Conservation (phyloP, 2,113 vertebrate genomes). For the Morphnarchus princeps region DNA sequence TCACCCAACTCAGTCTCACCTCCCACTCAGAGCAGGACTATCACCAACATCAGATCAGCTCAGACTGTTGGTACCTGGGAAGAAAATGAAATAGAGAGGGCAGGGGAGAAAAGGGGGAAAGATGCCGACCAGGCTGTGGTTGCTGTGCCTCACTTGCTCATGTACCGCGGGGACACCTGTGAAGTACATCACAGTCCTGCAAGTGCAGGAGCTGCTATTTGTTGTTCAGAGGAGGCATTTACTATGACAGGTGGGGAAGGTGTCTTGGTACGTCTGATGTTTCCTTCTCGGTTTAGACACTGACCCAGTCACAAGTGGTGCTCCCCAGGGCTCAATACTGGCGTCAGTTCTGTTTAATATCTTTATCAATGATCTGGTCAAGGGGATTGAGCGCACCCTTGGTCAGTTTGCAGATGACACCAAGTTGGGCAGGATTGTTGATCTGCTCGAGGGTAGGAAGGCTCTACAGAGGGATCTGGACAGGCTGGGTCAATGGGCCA, state of each 20-base stretch:
- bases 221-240: background rate
- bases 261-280: background rate
- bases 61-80: background rate
- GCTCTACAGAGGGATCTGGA: too few species aligned
- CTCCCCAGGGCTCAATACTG: background rate
- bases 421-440: accelerated
- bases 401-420: background rate
- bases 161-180: background rate
- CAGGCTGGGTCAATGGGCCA: too few species aligned
- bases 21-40: background rate
- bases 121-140: background rate
- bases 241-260: background rate
- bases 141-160: background rate
- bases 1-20: background rate
- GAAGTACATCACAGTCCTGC: background rate
- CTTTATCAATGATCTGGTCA: background rate
- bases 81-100: background rate
- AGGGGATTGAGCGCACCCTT: background rate
- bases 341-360: background rate
- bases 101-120: background rate
- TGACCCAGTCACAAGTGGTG: background rate
- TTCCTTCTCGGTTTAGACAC: background rate
- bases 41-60: background rate
- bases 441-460: too few species aligned
- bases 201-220: background rate